Conservation (phyloP, 1,140 invertebrate genomes). For the Sycophila sp. region DNA sequence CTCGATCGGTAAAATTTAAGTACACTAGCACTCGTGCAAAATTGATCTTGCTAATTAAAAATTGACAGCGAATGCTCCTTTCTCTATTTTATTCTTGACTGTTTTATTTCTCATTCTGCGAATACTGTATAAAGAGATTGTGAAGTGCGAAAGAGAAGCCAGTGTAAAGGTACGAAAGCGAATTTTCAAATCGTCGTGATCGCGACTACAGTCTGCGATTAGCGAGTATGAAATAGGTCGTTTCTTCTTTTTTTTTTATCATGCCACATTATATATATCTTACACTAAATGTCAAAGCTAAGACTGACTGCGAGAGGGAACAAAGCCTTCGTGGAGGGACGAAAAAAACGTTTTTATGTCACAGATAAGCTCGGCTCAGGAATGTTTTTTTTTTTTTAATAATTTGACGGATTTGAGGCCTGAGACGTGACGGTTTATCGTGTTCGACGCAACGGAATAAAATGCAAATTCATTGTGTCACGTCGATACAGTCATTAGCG, state of each 20-base stretch:
- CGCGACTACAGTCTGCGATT: constrained; percentile 40
- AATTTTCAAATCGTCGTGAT: constrained; percentile 43
- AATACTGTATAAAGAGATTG: neutral
- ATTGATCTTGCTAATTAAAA: constrained; percentile 10
- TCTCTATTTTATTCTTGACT: neutral
- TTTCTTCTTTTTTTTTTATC: constrained; percentile 34
- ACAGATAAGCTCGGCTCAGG: no score
- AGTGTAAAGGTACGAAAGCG: constrained; percentile 5
- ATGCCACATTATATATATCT: constrained; percentile 41
- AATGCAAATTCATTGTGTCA: no score
- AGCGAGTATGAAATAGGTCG: constrained; percentile 50
- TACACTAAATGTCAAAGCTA: constrained; percentile 46
- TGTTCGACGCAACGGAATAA: no score
- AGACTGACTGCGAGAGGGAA: constrained; percentile 40
- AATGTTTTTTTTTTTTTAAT: no score
- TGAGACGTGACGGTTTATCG: no score
- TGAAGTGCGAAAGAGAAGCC: neutral
- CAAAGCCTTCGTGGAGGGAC: no score
- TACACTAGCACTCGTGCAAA: constrained; percentile 15
- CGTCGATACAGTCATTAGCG: no score
- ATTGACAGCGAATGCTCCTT: constrained; percentile 1
- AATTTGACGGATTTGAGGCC: no score
- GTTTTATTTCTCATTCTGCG: neutral
- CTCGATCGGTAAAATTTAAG: constrained; percentile 15
- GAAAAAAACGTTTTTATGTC: no score